Base-by-base conservation (phyloP, 2,888 invertebrate species). In the Tortrix viridana region DNA sequence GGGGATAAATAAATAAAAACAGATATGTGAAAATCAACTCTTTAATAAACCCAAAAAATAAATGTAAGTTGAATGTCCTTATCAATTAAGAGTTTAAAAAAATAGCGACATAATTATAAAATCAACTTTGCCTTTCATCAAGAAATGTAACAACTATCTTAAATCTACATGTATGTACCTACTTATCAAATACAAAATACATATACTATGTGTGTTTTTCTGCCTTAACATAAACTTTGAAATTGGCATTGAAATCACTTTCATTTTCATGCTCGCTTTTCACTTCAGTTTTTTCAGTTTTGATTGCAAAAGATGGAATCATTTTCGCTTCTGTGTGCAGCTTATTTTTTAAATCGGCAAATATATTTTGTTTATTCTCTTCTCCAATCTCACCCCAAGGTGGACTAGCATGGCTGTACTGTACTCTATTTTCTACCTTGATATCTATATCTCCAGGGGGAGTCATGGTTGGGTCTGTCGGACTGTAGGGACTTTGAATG, bases 31-130 rank as follows among this genome's bases (percentile, higher is more conserved):
- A 53, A 55, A 55, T 44, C 18, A 32, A 44, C 54, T 44, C 19
- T 55, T 55, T 55, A 55, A 32, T 54, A 44, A n/a, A n/a, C n/a
- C n/a, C 1, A n/a, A 26, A 32, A 2, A 26, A 7, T 16, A 49
- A 23, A 48, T 23, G 16, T 43, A 14, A 20, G 12, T 41, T 26
- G 12, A 44, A 26, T 44, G 23, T 19, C 18, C 44, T 44, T 44
- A 55, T 22, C 3, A 55, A 32, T 22, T 44, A 55, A n/a, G 26
- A n/a, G 26, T 18, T 44, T 26, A 2, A 19, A 55, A 48, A 48
- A 23, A 26, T 23, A 23, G n/a, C 2, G 14, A 48, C 48, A 7
- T 48, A 22, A 23, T 23, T 48, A 32, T 32, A 32, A 3, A 32
- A 32, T 32, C 32, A 12, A 12, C 32, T 32, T 32, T 32, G 32